Conservation (phyloP, 2,888 invertebrate genomes). For the Chrysodeixis includens region DNA sequence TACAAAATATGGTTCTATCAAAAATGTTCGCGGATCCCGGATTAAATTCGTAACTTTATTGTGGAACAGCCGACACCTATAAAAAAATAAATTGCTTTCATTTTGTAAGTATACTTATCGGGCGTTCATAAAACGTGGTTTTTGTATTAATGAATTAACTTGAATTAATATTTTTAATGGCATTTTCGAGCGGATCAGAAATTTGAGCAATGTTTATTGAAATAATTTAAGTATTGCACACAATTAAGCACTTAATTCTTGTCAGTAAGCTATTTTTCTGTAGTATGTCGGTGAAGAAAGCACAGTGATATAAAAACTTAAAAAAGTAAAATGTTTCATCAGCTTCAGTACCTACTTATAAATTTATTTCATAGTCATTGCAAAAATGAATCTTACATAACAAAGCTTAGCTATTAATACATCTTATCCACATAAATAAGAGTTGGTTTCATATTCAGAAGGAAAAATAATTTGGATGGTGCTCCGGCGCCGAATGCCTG, state of each 20-base stretch:
- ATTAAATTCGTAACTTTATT: conserved; percentile 52
- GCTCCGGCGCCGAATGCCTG: conserved; percentile 79
- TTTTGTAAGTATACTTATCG: neutral
- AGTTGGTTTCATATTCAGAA: conserved; percentile 59
- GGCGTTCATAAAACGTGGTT: neutral
- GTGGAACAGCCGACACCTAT: conserved; percentile 17
- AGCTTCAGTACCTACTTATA: too few species aligned
- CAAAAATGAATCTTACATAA: too few species aligned
- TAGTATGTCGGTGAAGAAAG: too few species aligned
- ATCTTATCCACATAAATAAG: conserved; percentile 52
- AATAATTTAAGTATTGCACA: too few species aligned
- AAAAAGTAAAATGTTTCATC: too few species aligned
- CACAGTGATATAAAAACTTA: too few species aligned
- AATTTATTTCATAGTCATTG: too few species aligned
- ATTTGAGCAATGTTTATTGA: conserved; percentile 10
- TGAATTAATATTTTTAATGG: neutral
- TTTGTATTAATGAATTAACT: neutral
- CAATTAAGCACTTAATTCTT: too few species aligned
- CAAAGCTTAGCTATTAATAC: conserved; percentile 20
- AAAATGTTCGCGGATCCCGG: conserved; percentile 35
- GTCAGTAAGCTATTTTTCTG: too few species aligned
- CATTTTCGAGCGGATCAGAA: neutral
- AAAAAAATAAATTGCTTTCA: conserved; percentile 6
- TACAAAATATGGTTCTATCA: conserved; percentile 35
- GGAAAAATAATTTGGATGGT: conserved; percentile 75